Evolutionary conservation across 2,888 invertebrate genomes (phyloP).

Genomic region (Oithona nana): DNA sequence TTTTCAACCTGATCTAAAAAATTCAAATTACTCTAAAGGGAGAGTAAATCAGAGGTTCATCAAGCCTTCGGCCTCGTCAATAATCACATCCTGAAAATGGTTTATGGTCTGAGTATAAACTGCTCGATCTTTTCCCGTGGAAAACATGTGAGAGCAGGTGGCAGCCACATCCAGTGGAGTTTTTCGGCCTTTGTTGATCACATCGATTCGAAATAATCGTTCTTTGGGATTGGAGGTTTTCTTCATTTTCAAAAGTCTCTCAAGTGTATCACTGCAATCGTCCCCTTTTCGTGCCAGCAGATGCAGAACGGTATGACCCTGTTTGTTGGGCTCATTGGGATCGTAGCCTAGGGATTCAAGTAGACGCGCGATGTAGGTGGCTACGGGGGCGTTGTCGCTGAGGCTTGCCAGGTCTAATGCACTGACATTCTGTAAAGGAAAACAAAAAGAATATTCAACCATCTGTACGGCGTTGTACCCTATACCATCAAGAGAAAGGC

Average conservation of each 20-base stretch:
- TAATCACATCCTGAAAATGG: slow-evolving; percentile 5
- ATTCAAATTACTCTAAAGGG: no score
- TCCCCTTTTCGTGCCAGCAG: slow-evolving; percentile 12
- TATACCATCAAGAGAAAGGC: no score
- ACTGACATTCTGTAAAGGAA: neutral
- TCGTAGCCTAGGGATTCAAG: neutral
- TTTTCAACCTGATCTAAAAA: neutral
- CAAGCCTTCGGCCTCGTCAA: neutral
- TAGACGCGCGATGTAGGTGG: neutral
- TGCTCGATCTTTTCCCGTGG: neutral
- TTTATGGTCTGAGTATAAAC: neutral
- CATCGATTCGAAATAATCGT: slow-evolving; percentile 2
- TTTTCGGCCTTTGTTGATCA: slow-evolving; percentile 4
- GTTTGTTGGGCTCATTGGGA: neutral
- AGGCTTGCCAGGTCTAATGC: slow-evolving; percentile 10
- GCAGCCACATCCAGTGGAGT: slow-evolving; percentile 7
- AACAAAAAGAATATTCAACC: neutral
- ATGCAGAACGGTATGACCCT: slow-evolving; percentile 12
- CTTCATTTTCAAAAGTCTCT: neutral
- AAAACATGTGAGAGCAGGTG: slow-evolving; percentile 2
- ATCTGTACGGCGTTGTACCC: no score
- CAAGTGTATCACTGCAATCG: neutral
- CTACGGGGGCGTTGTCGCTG: neutral
- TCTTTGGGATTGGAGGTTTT: neutral
- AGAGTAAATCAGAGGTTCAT: no score